Evolutionary conservation across 1,140 invertebrate genomes (phyloP).

Genomic region (Heterodera schachtii): DNA sequence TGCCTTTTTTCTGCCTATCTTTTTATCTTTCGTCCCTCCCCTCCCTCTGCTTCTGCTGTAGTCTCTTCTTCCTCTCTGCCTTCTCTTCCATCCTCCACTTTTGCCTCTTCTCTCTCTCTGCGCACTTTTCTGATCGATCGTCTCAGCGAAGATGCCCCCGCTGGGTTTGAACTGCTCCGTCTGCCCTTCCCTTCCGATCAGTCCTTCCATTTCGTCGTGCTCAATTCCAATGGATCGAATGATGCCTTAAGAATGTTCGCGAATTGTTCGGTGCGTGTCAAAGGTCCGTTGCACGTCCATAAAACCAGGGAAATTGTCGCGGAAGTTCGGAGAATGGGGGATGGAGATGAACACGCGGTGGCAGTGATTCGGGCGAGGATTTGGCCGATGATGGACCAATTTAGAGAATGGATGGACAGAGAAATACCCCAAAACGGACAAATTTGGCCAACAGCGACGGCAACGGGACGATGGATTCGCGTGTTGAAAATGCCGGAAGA

Average conservation of each 20-base stretch:
- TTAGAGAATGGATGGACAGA: constrained; percentile 13
- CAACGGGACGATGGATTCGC: constrained; percentile 1
- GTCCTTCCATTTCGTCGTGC: background rate
- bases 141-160: constrained; percentile 21
- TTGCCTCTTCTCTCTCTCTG: background rate
- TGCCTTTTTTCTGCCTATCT: no score
- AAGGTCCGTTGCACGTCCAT: background rate
- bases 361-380: constrained; percentile 4
- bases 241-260: constrained; percentile 24
- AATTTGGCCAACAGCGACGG: background rate
- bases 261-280: constrained; percentile 14
- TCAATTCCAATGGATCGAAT: background rate
- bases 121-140: background rate
- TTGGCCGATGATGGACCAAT: constrained; percentile 19
- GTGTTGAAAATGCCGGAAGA: constrained; percentile 7
- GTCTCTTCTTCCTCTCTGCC: background rate
- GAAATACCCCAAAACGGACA: constrained; percentile 20
- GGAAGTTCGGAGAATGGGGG: background rate
- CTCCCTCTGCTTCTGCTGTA: background rate
- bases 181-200: constrained; percentile 7
- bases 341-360: background rate
- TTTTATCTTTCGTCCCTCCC: no score
- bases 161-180: constrained; percentile 17
- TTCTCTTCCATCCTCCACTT: background rate
- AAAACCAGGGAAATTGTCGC: background rate